phyloP scores from a whole-genome alignment of 2,797 vertebrate species.

The Pangasius larnaudii region DNA sequence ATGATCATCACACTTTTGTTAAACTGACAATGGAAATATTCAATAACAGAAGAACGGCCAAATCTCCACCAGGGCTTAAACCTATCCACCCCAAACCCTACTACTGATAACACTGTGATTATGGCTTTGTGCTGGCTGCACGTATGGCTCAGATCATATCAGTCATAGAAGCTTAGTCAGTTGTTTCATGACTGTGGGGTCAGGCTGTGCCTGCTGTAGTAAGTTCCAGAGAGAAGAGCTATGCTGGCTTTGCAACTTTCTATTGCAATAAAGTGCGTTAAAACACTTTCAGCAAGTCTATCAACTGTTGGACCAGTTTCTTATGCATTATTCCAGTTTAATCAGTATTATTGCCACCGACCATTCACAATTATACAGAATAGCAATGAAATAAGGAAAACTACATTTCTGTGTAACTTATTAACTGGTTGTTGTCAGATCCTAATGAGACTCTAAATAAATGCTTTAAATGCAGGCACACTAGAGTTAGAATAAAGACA shows the following conservation, averaged over 20 bases:
- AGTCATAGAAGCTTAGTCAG: slow-evolving; percentile 61
- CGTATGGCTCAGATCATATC: slow-evolving; percentile 64
- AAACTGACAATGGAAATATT: slow-evolving; percentile 71
- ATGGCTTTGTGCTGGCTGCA: slow-evolving; percentile 59
- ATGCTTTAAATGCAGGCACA: neutral
- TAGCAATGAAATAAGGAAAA: neutral
- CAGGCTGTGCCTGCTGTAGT: slow-evolving; percentile 45
- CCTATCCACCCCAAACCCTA: slow-evolving; percentile 55
- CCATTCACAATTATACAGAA: neutral
- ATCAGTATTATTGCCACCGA: neutral
- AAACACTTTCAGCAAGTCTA: slow-evolving; percentile 1
- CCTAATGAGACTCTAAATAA: neutral
- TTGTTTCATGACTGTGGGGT: slow-evolving; percentile 52
- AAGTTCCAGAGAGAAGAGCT: slow-evolving; percentile 37
- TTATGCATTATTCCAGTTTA: neutral
- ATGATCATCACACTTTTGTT: slow-evolving; percentile 82
- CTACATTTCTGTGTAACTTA: neutral
- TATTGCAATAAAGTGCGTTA: slow-evolving; percentile 34
- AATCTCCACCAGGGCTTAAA: slow-evolving; percentile 63
- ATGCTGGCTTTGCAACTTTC: slow-evolving; percentile 39
- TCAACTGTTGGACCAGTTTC: neutral
- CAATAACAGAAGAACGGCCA: slow-evolving; percentile 71
- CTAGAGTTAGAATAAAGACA: neutral
- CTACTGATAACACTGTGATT: slow-evolving; percentile 63
- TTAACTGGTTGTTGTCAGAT: neutral